These are phyloP conservation scores for Microplitis deprimator DNA, from an alignment of 2,888 invertebrate species.

Conservation along the genomic window DNA sequence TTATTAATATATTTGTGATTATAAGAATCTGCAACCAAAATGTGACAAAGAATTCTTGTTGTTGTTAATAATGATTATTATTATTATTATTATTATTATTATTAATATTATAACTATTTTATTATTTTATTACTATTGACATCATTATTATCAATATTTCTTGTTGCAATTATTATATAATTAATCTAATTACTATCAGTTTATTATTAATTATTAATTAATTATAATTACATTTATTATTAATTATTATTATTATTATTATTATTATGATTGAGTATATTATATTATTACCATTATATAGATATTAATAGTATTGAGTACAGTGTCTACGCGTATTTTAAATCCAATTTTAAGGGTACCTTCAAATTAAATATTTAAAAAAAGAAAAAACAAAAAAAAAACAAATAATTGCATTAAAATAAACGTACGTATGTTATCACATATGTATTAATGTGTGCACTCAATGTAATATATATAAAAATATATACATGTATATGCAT, in stretches of 20 bases:
- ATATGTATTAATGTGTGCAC: slow-evolving; percentile 61
- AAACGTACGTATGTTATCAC: slow-evolving; percentile 65
- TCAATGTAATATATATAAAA: slow-evolving; percentile 55
- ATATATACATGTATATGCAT: slow-evolving; percentile 61
- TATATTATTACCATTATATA: slow-evolving; percentile 62
- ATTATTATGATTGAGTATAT: slow-evolving; percentile 54
- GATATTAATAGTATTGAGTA: slow-evolving; percentile 69
- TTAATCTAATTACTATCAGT: slow-evolving; percentile 41
- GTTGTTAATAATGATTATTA: slow-evolving; percentile 71
- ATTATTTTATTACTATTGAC: slow-evolving; percentile 53
- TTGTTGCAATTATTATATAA: slow-evolving; percentile 66
- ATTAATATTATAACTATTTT: slow-evolving; percentile 59
- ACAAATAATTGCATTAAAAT: slow-evolving; percentile 55
- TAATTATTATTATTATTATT: slow-evolving; percentile 50
- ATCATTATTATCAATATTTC: slow-evolving; percentile 61
- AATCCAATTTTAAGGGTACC: slow-evolving; percentile 40
- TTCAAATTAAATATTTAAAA: slow-evolving; percentile 23
- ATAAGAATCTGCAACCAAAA: slow-evolving; percentile 72
- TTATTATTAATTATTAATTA: slow-evolving; percentile 47
- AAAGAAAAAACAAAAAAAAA: slow-evolving; percentile 22
- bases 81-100: slow-evolving; percentile 69
- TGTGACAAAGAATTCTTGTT: slow-evolving; percentile 71
- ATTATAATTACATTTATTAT: slow-evolving; percentile 60
- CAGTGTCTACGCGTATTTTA: slow-evolving; percentile 58
- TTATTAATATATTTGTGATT: slow-evolving; percentile 71